A percentile compares a stretch with the other conserved stretches of the same genome.
Evolutionary conservation across 2,888 invertebrate species (phyloP).

Genomic region (Ormia ochracea): DNA sequence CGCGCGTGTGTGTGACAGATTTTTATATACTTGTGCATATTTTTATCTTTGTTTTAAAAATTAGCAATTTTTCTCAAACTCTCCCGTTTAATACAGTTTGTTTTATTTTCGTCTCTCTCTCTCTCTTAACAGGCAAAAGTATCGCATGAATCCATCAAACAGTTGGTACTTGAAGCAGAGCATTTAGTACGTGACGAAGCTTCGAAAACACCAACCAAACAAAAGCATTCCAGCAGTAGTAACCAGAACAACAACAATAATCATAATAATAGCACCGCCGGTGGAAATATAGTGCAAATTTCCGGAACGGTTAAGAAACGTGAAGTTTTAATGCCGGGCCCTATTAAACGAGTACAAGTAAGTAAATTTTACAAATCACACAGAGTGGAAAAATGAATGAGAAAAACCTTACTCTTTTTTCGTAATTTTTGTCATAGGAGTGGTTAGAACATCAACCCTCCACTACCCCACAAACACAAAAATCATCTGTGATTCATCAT

Average conservation of each 20-base stretch:
- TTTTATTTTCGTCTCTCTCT: slow-evolving; percentile 18
- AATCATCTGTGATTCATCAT: slow-evolving; percentile 54
- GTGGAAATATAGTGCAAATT: slow-evolving; percentile 70
- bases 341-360: slow-evolving; percentile 76
- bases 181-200: slow-evolving; percentile 82
- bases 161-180: slow-evolving; percentile 88
- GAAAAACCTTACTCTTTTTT: background rate
- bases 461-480: slow-evolving; percentile 66
- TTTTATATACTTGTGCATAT: background rate
- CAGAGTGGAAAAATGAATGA: background rate
- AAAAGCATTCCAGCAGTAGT: slow-evolving; percentile 68
- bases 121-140: slow-evolving; percentile 70
- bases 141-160: slow-evolving; percentile 82
- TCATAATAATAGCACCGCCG: slow-evolving; percentile 63
- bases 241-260: slow-evolving; percentile 65
- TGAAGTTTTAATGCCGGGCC: slow-evolving; percentile 74
- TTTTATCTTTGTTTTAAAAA: slow-evolving; percentile 26
- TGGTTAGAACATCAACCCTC: slow-evolving; percentile 76
- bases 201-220: slow-evolving; percentile 76
- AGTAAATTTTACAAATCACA: slow-evolving; percentile 26
- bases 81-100: slow-evolving; percentile 14
- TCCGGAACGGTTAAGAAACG: slow-evolving; percentile 76
- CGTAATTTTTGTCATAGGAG: slow-evolving; percentile 67
- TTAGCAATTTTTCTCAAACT: slow-evolving; percentile 33
- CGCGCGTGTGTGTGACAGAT: background rate